Evolutionary conservation across 2,888 invertebrate species (phyloP).

Genomic region (Erebia epiphron): DNA sequence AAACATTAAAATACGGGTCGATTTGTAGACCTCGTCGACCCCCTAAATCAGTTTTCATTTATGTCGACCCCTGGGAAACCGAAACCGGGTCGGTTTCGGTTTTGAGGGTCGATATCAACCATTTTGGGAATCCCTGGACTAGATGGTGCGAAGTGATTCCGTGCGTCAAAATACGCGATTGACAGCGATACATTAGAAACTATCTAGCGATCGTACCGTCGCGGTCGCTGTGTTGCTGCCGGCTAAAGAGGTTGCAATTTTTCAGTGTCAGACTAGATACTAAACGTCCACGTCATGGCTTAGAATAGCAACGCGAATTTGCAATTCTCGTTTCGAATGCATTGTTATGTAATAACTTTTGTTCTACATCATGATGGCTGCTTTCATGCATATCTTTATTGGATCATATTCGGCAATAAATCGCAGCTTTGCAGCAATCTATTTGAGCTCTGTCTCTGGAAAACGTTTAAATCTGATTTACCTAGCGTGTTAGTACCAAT

Average conservation of each 20-base stretch:
- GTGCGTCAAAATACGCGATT: constrained; percentile 76
- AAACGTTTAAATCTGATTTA: constrained; percentile 27
- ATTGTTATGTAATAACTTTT: constrained; percentile 27
- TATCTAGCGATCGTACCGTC: constrained; percentile 70
- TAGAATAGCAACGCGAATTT: constrained; percentile 63
- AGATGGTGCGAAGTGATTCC: constrained; percentile 70
- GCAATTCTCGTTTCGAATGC: constrained; percentile 26
- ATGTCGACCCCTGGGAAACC: no score
- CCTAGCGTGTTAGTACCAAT: constrained; percentile 25
- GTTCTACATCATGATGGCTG: constrained; percentile 23
- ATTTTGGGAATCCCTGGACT: no score
- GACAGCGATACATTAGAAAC: constrained; percentile 80
- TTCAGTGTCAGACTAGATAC: constrained; percentile 76
- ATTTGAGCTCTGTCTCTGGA: constrained; percentile 25
- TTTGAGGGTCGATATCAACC: no score
- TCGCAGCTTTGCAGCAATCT: constrained; percentile 21
- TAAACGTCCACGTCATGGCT: constrained; percentile 74
- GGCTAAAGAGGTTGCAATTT: constrained; percentile 69
- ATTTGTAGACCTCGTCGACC: no score
- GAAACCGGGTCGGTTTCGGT: no score
- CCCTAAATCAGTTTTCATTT: no score
- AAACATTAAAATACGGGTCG: no score
- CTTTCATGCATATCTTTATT: constrained; percentile 30
- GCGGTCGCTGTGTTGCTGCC: constrained; percentile 46
- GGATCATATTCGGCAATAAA: constrained; percentile 29